Percentiles rank a stretch among this genome's conserved stretches.
phyloP scores from a whole-genome alignment of 2,113 vertebrate species.

The Pantherophis guttatus region DNA sequence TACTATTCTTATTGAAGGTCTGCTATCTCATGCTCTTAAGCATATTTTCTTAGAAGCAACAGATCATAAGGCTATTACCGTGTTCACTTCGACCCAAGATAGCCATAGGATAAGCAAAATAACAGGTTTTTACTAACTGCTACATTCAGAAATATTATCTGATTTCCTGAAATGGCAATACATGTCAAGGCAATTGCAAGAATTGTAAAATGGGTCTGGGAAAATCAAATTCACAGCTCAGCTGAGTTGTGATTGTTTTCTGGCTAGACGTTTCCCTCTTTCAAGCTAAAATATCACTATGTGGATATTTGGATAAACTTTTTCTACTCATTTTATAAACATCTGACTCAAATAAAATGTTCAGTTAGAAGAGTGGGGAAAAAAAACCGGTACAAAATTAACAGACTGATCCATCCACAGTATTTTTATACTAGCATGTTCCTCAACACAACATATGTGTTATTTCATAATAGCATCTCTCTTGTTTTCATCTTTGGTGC shows the following conservation, averaged over 20 bases:
- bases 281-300: neutral
- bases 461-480: neutral
- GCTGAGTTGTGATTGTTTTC: neutral
- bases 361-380: neutral
- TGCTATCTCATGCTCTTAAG: neutral
- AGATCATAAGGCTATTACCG: neutral
- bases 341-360: neutral
- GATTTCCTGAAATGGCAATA: neutral
- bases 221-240: neutral
- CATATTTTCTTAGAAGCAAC: neutral
- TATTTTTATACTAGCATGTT: neutral
- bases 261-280: neutral
- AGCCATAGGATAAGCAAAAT: neutral
- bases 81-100: neutral
- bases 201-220: neutral
- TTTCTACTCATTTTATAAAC: neutral
- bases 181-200: neutral
- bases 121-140: neutral
- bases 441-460: neutral
- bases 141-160: neutral
- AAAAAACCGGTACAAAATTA: neutral
- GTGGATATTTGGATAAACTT: neutral
- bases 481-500: neutral
- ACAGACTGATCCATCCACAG: neutral
- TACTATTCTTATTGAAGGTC: neutral